Evolutionary conservation across 2,888 invertebrate species (phyloP), one percentile per base, ranked within the genome.

Genomic region (Eupithecia centaureata): DNA sequence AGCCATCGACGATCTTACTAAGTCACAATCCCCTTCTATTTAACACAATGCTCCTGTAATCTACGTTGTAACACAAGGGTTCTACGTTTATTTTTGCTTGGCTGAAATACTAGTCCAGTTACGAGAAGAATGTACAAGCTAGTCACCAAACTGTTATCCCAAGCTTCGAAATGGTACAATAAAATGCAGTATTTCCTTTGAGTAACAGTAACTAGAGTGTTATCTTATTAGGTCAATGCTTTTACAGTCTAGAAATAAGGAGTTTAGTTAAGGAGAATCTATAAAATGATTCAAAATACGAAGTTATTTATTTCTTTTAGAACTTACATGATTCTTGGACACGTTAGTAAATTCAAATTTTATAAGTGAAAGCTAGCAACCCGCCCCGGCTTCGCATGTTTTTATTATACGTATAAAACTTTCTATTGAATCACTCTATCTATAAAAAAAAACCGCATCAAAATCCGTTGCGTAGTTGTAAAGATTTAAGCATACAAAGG

Each of bases 121-220:
- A 22, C 47, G 47, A 47, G 47, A 18, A 47, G 18, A 3, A 42
- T 4, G 47, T 47, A 10, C 8, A 22, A 22, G 42, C 18, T 47
- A 22, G 47, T 47, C 47, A 22, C 22, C 10, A 47, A 12, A 10
- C 18, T 47, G 47, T 47, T 47, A 18, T 10, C 22, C 22, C 3
- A 47, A 47, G 47, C 47, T 47, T 22, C 22, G 47, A 47, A 42
- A 22, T 22, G 22, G 47, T 47, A 47, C 47, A 47, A 22, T 47
- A 47, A 47, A 47, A 47, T 47, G 47, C 47, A 47, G 47, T 22
- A 10, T 22, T 47, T 47, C 22, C 47, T 47, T 42, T 47, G 47
- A 22, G 47, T 22, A 2, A 22, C 42, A 10, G 18, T 22, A 2
- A 22, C 42, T 18, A 10, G 10, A 47, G 10, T 47, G 22, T 47